Percentiles rank a stretch among this genome's conserved stretches.
phyloP scores from a whole-genome alignment of 2,113 vertebrate species.

The Motacilla tschutschensis region DNA sequence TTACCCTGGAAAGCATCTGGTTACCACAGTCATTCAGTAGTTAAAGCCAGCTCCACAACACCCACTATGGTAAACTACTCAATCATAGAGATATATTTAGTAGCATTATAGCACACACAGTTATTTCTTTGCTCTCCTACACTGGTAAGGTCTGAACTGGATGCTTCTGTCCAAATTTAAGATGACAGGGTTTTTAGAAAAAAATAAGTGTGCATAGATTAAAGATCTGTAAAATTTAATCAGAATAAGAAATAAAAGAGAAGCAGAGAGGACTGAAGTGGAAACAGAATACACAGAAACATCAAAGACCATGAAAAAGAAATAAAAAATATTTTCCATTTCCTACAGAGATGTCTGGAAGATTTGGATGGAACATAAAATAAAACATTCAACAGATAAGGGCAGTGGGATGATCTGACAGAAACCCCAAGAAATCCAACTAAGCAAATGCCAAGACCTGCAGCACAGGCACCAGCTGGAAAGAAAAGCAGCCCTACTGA shows the following conservation, averaged over 20 bases:
- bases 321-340: not conserved
- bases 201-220: not conserved
- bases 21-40: not conserved
- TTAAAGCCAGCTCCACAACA: not conserved
- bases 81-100: not conserved
- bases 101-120: not conserved
- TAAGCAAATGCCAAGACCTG: not conserved
- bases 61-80: not conserved
- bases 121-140: not conserved
- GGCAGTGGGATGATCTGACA: not conserved
- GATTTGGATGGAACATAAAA: not conserved
- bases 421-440: not conserved
- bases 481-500: not conserved
- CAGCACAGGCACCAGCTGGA: not conserved
- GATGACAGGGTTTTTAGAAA: not conserved
- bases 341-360: not conserved
- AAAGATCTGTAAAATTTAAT: not conserved
- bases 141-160: not conserved
- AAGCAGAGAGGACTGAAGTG: not conserved
- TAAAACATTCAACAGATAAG: not conserved
- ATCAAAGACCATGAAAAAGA: not conserved
- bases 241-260: not conserved
- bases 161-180: not conserved
- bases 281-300: not conserved
- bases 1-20: not conserved